phyloP scores from a whole-genome alignment of 2,797 vertebrate genomes.

The Chaetophractus vellerosus region DNA sequence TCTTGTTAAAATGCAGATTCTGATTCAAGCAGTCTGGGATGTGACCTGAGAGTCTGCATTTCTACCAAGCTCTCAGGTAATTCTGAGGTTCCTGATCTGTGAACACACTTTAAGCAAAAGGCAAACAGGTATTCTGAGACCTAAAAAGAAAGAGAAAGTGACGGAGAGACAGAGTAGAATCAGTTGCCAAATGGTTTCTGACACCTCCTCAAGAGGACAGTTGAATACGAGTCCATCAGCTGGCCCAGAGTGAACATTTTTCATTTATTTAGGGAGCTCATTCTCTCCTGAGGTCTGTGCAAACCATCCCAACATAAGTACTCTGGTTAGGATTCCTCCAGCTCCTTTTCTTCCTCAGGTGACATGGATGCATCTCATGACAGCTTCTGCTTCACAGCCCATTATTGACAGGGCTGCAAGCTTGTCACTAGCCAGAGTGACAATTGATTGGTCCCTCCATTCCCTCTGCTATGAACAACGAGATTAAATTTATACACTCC shows the following conservation, averaged over 20 bases:
- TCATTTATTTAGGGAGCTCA: not conserved
- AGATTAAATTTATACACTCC: constrained; percentile 83
- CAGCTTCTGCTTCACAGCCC: constrained; percentile 51
- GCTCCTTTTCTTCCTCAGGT: not conserved
- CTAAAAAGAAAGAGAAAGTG: not conserved
- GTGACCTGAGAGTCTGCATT: not conserved
- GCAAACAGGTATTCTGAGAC: not conserved
- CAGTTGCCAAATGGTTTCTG: not conserved
- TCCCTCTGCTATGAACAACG: constrained; percentile 74
- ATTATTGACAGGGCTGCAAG: constrained; percentile 66
- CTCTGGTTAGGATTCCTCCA: not conserved
- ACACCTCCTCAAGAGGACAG: not conserved
- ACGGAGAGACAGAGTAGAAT: not conserved
- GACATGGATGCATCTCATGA: not conserved
- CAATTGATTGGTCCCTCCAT: constrained; percentile 70
- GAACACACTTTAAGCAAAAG: not conserved
- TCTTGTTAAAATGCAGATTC: not conserved
- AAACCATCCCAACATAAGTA: not conserved
- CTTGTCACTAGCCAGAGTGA: constrained; percentile 76
- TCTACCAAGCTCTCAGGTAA: not conserved
- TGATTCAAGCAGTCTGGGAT: not conserved
- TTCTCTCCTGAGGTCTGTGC: not conserved
- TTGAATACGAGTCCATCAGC: not conserved
- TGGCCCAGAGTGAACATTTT: not conserved
- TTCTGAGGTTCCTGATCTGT: not conserved